Evolutionary conservation across 2,797 vertebrate species (phyloP).

Genomic region (Oreochromis mossambicus): DNA sequence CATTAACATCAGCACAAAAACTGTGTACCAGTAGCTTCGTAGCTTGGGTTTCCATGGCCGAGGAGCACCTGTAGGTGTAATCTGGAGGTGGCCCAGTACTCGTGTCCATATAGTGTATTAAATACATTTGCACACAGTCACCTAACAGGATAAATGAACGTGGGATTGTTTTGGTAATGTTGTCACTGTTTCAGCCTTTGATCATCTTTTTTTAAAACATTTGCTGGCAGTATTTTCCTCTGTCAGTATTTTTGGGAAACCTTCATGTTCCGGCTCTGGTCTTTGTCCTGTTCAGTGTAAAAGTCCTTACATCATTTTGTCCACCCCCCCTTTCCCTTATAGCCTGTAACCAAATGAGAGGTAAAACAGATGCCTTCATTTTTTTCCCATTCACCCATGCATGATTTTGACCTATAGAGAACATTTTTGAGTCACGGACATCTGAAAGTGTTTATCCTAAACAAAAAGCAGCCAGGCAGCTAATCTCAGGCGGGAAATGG

Average conservation of each 20-base stretch:
- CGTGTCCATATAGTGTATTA: neutral
- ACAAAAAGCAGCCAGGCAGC: neutral
- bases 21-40: neutral
- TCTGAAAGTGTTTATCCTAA: constrained; percentile 24
- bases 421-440: neutral
- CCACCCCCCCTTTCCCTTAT: neutral
- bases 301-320: neutral
- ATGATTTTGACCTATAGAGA: neutral
- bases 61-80: neutral
- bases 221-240: neutral
- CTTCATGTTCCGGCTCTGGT: neutral
- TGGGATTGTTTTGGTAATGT: neutral
- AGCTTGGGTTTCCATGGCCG: neutral
- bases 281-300: neutral
- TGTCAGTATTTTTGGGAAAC: neutral
- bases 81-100: neutral
- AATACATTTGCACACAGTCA: neutral
- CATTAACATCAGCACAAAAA: neutral
- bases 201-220: neutral
- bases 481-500: neutral
- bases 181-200: neutral
- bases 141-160: neutral
- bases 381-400: neutral
- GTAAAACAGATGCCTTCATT: neutral
- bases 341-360: neutral